A percentile compares a stretch with the other conserved stretches of the same genome.
Conservation (phyloP, 2,888 invertebrate species). For the Dicyrtoma fusca region DNA sequence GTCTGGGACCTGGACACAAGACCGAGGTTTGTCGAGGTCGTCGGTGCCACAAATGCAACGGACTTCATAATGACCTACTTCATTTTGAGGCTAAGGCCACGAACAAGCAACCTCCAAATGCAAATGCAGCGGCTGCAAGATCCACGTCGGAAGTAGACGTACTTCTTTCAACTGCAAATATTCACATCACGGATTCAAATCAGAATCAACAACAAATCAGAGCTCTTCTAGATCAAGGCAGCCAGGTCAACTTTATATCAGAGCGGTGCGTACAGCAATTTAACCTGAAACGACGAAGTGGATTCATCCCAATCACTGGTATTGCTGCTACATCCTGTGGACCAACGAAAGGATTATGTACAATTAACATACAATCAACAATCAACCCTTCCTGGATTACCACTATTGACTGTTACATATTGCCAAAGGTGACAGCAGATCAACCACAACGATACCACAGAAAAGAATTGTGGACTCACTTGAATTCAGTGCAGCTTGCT, state of each 20-base stretch:
- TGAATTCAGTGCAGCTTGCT: conserved; percentile 1
- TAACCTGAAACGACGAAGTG: too few species aligned
- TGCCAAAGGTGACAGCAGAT: background rate
- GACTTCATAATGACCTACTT: too few species aligned
- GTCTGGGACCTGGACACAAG: too few species aligned
- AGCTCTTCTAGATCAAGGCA: conserved; percentile 18
- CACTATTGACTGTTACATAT: background rate
- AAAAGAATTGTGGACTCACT: background rate
- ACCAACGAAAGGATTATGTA: background rate
- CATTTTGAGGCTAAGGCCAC: too few species aligned
- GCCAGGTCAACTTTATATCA: conserved; percentile 7
- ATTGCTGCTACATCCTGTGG: too few species aligned
- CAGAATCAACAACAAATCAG: background rate
- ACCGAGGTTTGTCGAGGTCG: too few species aligned
- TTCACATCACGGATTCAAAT: background rate
- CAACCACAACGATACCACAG: background rate
- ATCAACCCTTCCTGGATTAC: background rate
- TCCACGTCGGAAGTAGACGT: background rate
- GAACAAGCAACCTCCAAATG: background rate
- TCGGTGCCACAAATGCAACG: too few species aligned
- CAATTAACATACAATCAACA: background rate
- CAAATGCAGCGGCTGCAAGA: conserved; percentile 2
- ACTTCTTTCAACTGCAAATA: background rate
- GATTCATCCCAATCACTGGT: too few species aligned
- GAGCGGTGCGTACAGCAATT: too few species aligned